Base-by-base conservation (phyloP, 2,797 vertebrate species). In the Takifugu ocellatus region DNA sequence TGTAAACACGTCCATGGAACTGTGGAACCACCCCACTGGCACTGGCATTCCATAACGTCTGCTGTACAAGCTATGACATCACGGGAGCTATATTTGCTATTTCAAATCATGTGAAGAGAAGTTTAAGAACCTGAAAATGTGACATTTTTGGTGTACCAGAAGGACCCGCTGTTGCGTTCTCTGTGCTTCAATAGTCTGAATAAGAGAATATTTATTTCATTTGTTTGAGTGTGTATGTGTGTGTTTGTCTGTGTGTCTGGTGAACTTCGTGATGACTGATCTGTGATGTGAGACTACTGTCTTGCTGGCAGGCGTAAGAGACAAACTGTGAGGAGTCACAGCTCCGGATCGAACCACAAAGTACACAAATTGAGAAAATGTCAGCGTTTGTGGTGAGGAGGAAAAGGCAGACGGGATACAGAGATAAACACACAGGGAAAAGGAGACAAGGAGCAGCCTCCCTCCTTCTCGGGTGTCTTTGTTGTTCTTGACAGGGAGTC, bases 311-410 rank as follows among this genome's bases (percentile, higher is more conserved):
- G 62, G 66, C 59, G 50, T 64, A 52, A 27, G 61, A 76, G 68
- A 73, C 65, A 70, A 68, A 70, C 54, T 55, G 56, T 47, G 44
- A 70, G 61, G 49, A 66, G 58, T 67, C 7, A 7, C 59, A 24
- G 66, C 56, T 68, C 74, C 15, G 25, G 50, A 69, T 70, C 70
- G 77, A 24, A 51, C 67, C 69, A 21, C 59, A 77, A 68, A 68
- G 63, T 49, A 51, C 61, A 66, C 54, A 62, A 33, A 69, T 26
- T 65, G 56, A 66, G 61, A 66, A 79, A 64, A 81, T 77, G 62
- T 84, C 68, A 70, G 71, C 77, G 77, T 83, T 82, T 83, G 75
- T 68, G 68, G 74, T 74, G 2, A 46, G 69, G 72, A 79, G 72
- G 65, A 73, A 63, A 51, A 73, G 65, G 69, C 73, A 68, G 72